Evolutionary conservation across 2,113 vertebrate genomes (phyloP).

Genomic region (Delphinapterus leucas): DNA sequence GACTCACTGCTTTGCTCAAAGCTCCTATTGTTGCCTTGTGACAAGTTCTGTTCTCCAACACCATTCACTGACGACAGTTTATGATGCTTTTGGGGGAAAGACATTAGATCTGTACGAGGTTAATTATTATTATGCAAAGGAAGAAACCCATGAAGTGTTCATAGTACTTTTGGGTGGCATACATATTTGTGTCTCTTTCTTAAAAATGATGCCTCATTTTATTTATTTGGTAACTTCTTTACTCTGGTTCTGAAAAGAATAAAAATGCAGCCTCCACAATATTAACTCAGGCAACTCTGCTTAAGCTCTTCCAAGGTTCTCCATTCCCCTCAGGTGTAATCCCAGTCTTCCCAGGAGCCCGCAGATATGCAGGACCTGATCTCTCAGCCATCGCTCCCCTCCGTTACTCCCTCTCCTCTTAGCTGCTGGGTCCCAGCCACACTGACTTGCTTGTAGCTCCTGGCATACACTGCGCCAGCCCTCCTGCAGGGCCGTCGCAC

Average conservation of each 20-base stretch:
- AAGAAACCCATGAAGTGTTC: not conserved
- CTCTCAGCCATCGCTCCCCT: not conserved
- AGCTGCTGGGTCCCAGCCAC: not conserved
- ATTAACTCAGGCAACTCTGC: not conserved
- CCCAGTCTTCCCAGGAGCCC: not conserved
- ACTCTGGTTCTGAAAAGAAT: not conserved
- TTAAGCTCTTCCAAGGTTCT: not conserved
- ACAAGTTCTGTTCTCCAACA: conserved; percentile 21
- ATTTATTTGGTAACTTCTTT: not conserved
- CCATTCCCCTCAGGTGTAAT: too few relatives aligned
- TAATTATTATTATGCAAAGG: not conserved
- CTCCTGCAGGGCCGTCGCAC: not conserved
- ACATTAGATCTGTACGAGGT: not conserved
- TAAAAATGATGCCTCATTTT: not conserved
- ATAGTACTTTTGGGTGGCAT: not conserved
- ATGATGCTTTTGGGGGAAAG: not conserved
- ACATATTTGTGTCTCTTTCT: not conserved
- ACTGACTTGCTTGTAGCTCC: not conserved
- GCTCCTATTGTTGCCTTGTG: not conserved
- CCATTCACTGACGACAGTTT: not conserved
- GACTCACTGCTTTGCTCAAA: not conserved
- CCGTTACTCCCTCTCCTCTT: not conserved
- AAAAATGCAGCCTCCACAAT: accelerated
- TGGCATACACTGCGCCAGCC: not conserved
- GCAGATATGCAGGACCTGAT: accelerated